Evolutionary conservation across 2,113 vertebrate genomes (phyloP), one percentile per base, ranked within the genome.

Genomic region (Dicrurus megarhynchus): DNA sequence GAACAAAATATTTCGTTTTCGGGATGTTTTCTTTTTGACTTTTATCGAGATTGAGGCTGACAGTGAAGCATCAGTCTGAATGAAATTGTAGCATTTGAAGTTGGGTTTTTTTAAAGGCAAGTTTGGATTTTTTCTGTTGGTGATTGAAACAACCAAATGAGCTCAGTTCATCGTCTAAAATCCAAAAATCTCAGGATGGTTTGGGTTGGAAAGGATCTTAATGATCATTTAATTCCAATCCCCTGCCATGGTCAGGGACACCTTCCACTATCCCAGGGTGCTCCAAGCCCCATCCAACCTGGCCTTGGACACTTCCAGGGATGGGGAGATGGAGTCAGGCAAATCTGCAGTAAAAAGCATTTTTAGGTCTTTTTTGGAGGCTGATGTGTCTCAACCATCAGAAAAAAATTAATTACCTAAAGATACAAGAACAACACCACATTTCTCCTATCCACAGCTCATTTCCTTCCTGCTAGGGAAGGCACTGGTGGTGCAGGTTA

Each of bases 351-450:
- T 13, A 50, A 26, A 76, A 73, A 6, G 4, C 10, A 23, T 2
- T 2, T 61, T 49, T n/a, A 37, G 27, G 18, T 39, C 10, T 41
- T 68, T 70, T 81, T 44, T 84, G 6, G 37, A 87, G 21, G 12
- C 8, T 87, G n/a, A 33, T 11, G 5, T 16, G 8, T 41, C 32
- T 94, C 69, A 60, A 22, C 13, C 7, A 50, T 8, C 24, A 49
- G 15, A 39, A 76, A 75, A 80, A 35, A 28, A 7, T 24, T 22
- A 47, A 65, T 55, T 55, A 13, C 6, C 11, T 65, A 9, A 24
- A 24, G 30, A 11, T 9, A 61, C 1, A 26, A 22, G n/a, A 70
- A 28, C 5, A 63, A 0, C 11, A 47, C 1, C 33, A 8, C 1
- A 2, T 60, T 96, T 69, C 39, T 53, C 20, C 60, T 9, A 6